A percentile compares a stretch with the other conserved stretches of the same genome.
phyloP scores from a whole-genome alignment of 2,113 vertebrate genomes.

The Chaetodon trifascialis region DNA sequence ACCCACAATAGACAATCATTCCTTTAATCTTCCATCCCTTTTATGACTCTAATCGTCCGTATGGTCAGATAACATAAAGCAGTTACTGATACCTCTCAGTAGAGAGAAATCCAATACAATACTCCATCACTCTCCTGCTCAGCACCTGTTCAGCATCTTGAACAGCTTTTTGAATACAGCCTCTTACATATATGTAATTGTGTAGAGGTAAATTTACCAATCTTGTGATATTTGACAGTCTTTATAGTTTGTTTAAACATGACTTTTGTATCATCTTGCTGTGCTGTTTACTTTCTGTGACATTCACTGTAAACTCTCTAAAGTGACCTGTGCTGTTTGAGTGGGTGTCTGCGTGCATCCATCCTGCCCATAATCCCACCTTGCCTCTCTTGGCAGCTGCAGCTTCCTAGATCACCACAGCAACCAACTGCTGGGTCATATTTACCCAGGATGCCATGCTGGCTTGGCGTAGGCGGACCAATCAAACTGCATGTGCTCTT shows the following conservation, averaged over 20 bases:
- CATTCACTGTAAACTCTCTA: neutral
- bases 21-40: slow-evolving; percentile 10
- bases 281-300: neutral
- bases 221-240: neutral
- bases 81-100: neutral
- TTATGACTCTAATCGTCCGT: neutral
- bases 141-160: too few species aligned
- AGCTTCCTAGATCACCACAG: slow-evolving; percentile 59
- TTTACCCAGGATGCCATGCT: slow-evolving; percentile 65
- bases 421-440: slow-evolving; percentile 55
- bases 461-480: slow-evolving; percentile 32
- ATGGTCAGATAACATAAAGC: neutral
- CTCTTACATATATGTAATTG: neutral
- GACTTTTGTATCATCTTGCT: neutral
- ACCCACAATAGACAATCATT: slow-evolving; percentile 26
- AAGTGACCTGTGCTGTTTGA: neutral
- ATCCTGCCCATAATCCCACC: slow-evolving; percentile 24
- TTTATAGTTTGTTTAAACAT: neutral
- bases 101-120: neutral
- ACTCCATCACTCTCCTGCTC: too few species aligned
- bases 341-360: slow-evolving; percentile 4
- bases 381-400: slow-evolving; percentile 50
- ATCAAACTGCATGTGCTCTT: slow-evolving; percentile 50
- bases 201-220: neutral
- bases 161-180: neutral